Evolutionary conservation across 2,888 invertebrate genomes (phyloP), one percentile per base, ranked within the genome.

Genomic region (Antheraea assamensis): DNA sequence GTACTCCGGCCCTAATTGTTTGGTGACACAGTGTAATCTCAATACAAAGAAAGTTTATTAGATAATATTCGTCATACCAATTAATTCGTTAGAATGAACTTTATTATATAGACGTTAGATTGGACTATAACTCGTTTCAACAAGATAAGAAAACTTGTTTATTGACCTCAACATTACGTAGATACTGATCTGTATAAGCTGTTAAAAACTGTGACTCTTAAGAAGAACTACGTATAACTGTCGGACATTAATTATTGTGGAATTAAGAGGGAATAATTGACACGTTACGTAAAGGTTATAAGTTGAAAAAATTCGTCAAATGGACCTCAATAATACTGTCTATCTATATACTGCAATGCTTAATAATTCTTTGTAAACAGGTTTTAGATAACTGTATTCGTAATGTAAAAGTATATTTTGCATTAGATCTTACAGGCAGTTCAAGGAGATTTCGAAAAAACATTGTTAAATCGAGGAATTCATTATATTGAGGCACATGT

Each of bases 401-500:
- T n/a, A 73, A 75, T 75, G 73, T 73, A 73, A 75, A 73, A 73
- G 61, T 55, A 75, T 75, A 72, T 73, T 73, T 74, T 75, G 64
- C 66, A 72, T 73, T 74, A 71, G 72, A 72, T 77, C 70, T 73
- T 73, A 75, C 68, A 64, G 71, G 71, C 72, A 73, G 72, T 75
- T 73, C 71, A 61, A 74, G 73, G 73, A 71, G 61, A 75, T 76
- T 73, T 71, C 49, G 68, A 75, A 75, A 66, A 75, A 66, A 75
- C 73, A 76, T 74, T 74, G 74, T 74, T 73, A 49, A 74, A 76
- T 73, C 73, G 61, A 73, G 74, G 61, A 74, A 66, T 30, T 61
- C 31, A 24, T 66, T 66, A 66, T 66, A 66, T 66, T 66, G 27
- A 66, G 17, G 31, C 8, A 13, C 61, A 19, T 61, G 7, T 13